phyloP scores from a whole-genome alignment of 2,888 invertebrate species.

The Drosophila vallismaia region DNA sequence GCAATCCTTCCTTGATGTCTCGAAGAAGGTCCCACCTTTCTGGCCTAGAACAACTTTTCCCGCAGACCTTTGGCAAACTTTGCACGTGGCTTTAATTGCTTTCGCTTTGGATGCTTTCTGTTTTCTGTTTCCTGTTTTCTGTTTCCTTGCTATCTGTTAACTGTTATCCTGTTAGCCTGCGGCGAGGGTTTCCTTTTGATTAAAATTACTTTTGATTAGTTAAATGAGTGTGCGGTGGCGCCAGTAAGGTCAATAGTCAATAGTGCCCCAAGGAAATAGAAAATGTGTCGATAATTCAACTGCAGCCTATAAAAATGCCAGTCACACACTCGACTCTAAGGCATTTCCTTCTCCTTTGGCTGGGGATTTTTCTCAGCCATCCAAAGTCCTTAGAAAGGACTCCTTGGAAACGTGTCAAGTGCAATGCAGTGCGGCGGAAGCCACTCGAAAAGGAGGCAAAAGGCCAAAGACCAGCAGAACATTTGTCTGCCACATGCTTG shows the following conservation, averaged over 20 bases:
- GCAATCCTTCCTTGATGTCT: constrained; percentile 53
- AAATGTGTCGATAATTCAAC: constrained; percentile 60
- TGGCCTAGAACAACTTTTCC: constrained; percentile 59
- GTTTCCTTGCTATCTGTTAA: constrained; percentile 12
- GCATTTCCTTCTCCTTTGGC: not conserved
- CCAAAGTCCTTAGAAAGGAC: constrained; percentile 41
- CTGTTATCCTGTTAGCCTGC: constrained; percentile 38
- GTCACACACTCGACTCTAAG: constrained; percentile 37
- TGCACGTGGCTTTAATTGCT: constrained; percentile 79
- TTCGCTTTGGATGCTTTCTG: constrained; percentile 39
- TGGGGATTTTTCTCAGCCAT: constrained; percentile 15
- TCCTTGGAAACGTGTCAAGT: constrained; percentile 70
- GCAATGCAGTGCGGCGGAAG: constrained; percentile 63
- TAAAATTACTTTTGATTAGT: constrained; percentile 78
- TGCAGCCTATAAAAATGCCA: constrained; percentile 65
- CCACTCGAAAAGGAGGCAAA: constrained; percentile 34
- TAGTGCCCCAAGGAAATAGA: constrained; percentile 26
- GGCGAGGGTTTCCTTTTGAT: constrained; percentile 60
- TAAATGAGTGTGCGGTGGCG: constrained; percentile 61
- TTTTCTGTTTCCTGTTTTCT: not conserved
- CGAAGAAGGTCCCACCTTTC: constrained; percentile 17
- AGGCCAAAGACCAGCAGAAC: constrained; percentile 27
- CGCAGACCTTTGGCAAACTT: constrained; percentile 65
- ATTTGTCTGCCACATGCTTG: constrained; percentile 48
- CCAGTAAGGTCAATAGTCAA: constrained; percentile 70